Evolutionary conservation across 2,888 invertebrate genomes (phyloP).

Genomic region (Eupithecia insigniata): DNA sequence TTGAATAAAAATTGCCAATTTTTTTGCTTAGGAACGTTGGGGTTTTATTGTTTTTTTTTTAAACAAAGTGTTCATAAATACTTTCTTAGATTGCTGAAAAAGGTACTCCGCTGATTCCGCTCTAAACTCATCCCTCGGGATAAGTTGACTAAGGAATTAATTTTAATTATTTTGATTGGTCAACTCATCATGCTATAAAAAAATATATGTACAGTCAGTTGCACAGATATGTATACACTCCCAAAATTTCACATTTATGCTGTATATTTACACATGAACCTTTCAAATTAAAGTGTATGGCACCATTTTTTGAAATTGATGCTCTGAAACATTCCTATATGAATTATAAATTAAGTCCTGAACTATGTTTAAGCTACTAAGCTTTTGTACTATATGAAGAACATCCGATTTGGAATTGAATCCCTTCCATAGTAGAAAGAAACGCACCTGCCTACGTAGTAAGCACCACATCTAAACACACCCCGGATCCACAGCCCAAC

Average conservation of each 20-base stretch:
- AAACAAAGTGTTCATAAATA: neutral
- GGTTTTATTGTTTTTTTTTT: neutral
- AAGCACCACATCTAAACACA: conserved; percentile 48
- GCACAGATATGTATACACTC: too few relatives aligned
- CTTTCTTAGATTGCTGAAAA: neutral
- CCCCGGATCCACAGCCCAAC: conserved; percentile 29
- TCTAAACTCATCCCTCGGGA: too few relatives aligned
- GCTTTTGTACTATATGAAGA: conserved; percentile 59
- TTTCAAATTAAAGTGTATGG: too few relatives aligned
- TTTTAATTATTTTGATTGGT: too few relatives aligned
- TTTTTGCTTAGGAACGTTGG: neutral
- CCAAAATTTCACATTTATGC: too few relatives aligned
- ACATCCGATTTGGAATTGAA: conserved; percentile 62
- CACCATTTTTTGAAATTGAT: too few relatives aligned
- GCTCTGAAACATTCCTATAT: too few relatives aligned
- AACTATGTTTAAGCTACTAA: neutral
- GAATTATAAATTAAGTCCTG: neutral
- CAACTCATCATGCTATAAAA: too few relatives aligned
- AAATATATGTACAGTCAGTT: too few relatives aligned
- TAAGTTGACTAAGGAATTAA: too few relatives aligned
- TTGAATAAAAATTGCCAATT: neutral
- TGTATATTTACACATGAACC: too few relatives aligned
- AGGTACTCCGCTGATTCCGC: too few relatives aligned
- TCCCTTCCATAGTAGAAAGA: conserved; percentile 59
- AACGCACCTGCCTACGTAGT: conserved; percentile 64